These are phyloP conservation scores for Coracopsis vasa DNA, from an alignment of 2,113 vertebrate genomes.

Conservation along the genomic window DNA sequence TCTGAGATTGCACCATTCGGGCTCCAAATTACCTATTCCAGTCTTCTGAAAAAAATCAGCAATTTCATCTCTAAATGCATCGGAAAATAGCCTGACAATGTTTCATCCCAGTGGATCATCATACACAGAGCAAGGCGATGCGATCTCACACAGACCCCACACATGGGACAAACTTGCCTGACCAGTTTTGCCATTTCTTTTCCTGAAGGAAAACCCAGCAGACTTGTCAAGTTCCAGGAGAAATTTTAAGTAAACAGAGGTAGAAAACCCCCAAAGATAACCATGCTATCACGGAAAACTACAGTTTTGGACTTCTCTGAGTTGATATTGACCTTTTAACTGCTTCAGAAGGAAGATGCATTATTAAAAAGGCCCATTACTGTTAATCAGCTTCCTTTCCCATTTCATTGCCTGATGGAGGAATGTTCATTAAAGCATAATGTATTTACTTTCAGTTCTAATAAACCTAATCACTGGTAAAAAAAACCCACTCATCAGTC, in stretches of 20 bases:
- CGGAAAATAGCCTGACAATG: neutral
- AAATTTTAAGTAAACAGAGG: neutral
- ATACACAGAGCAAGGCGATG: neutral
- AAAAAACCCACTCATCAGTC: neutral
- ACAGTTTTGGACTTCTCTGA: neutral
- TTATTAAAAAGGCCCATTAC: conserved; percentile 64
- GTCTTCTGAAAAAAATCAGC: neutral
- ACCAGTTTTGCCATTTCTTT: neutral
- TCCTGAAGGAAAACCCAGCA: neutral
- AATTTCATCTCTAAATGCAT: neutral
- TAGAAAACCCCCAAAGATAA: neutral
- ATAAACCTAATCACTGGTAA: conserved; percentile 55
- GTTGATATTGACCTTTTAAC: conserved; percentile 50
- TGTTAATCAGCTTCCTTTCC: conserved; percentile 64
- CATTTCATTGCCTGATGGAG: conserved; percentile 36
- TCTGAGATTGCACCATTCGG: neutral
- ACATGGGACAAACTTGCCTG: neutral
- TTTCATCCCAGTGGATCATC: neutral
- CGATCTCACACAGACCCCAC: neutral
- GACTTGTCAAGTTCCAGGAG: neutral
- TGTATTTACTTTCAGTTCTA: conserved; percentile 69
- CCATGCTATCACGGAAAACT: neutral
- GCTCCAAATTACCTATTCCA: neutral
- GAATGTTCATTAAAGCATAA: conserved; percentile 65
- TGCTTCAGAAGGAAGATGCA: conserved; percentile 50